A percentile compares a stretch with the other conserved stretches of the same genome.
Evolutionary conservation across 2,888 invertebrate genomes (phyloP).

Genomic region (Cremastinae sp.): DNA sequence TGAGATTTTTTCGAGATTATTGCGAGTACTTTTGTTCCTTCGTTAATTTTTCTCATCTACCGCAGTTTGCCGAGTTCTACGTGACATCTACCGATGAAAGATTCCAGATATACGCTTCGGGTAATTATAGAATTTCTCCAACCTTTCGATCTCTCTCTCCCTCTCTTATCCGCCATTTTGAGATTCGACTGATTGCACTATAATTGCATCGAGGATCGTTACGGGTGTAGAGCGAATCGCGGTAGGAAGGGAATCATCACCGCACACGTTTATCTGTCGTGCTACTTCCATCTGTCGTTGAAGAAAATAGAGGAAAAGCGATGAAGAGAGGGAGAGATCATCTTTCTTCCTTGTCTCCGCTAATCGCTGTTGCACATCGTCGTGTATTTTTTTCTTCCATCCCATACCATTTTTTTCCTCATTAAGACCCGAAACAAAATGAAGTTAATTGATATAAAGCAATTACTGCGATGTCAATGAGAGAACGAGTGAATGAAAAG

Average conservation of each 20-base stretch:
- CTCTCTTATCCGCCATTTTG: conserved; percentile 44
- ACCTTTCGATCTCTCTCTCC: conserved; percentile 52
- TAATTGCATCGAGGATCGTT: conserved; percentile 61
- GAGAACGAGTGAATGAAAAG: conserved; percentile 28
- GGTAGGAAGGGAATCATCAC: conserved; percentile 41
- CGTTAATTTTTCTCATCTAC: neutral
- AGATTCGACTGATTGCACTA: conserved; percentile 61
- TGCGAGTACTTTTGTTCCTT: neutral
- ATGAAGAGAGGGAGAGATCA: neutral
- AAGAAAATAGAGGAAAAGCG: conserved; percentile 15
- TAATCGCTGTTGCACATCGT: neutral
- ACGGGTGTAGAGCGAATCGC: neutral
- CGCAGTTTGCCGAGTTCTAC: neutral
- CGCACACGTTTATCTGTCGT: conserved; percentile 22
- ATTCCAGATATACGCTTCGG: conserved; percentile 47
- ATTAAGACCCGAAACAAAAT: conserved; percentile 39
- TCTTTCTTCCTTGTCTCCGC: neutral
- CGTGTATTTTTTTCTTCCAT: neutral
- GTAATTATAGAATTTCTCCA: conserved; percentile 54
- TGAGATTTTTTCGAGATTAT: too few species aligned
- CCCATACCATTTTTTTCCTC: conserved; percentile 14
- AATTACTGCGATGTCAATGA: conserved; percentile 53
- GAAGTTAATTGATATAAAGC: conserved; percentile 58
- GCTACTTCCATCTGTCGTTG: conserved; percentile 22
- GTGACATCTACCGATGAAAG: conserved; percentile 28